Conservation (phyloP, 2,113 vertebrate genomes). For the Sigmodon hispidus region DNA sequence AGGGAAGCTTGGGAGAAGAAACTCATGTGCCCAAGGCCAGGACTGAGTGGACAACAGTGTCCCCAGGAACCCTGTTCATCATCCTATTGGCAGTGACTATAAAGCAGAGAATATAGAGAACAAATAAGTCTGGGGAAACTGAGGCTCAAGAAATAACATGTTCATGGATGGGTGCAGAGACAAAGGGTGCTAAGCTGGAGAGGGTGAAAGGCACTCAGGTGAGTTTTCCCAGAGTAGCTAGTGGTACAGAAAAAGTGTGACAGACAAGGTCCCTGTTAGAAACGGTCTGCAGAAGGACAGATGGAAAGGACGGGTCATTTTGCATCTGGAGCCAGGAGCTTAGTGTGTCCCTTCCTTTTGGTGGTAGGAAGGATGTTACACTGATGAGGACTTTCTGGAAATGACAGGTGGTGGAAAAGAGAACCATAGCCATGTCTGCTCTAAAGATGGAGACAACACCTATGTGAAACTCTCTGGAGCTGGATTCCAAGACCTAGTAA, state of each 20-base stretch:
- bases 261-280: neutral
- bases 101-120: neutral
- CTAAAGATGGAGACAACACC: neutral
- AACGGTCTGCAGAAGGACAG: neutral
- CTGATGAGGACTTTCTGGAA: neutral
- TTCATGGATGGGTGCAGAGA: neutral
- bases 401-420: neutral
- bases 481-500: neutral
- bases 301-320: neutral
- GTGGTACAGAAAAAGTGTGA: neutral
- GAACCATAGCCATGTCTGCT: too few species aligned
- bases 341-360: too few species aligned
- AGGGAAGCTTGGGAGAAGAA: rapidly evolving
- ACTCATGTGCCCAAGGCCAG: too few species aligned
- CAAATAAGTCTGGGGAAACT: neutral
- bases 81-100: neutral
- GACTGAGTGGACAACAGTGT: neutral
- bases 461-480: rapidly evolving
- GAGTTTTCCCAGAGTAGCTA: neutral
- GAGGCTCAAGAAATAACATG: neutral
- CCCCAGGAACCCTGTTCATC: neutral
- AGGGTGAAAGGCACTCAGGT: neutral
- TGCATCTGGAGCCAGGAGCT: neutral
- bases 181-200: neutral
- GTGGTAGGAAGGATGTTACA: neutral